These are phyloP conservation scores for Coenonympha arcania DNA, from an alignment of 2,888 invertebrate species.

Conservation along the genomic window DNA sequence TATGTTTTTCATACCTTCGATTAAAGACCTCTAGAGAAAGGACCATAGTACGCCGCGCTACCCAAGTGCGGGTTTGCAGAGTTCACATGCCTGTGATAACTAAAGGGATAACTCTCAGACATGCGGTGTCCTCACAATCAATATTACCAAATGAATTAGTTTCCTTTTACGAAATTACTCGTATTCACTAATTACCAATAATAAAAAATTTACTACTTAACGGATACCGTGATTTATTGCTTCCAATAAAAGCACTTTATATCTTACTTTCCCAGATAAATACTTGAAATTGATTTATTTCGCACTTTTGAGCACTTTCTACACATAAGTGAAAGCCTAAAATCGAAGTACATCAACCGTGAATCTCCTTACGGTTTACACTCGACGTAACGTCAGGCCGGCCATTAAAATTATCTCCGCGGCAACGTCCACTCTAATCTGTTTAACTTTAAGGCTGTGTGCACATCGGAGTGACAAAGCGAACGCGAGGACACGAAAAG, in stretches of 20 bases:
- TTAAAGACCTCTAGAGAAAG: too few relatives aligned
- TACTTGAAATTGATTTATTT: slow-evolving; percentile 20
- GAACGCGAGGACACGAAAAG: not conserved
- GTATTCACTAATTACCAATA: not conserved
- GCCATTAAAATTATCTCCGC: slow-evolving; percentile 57
- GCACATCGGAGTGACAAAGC: slow-evolving; percentile 6
- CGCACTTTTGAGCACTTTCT: slow-evolving; percentile 29
- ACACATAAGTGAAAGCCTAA: slow-evolving; percentile 46
- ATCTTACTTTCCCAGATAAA: slow-evolving; percentile 11
- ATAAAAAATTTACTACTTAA: slow-evolving; percentile 7
- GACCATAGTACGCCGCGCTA: too few relatives aligned
- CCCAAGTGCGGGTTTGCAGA: too few relatives aligned
- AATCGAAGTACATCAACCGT: slow-evolving; percentile 38
- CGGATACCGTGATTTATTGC: slow-evolving; percentile 1
- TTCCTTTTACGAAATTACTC: not conserved
- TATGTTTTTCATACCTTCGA: too few relatives aligned
- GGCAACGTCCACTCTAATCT: slow-evolving; percentile 60
- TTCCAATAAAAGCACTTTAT: slow-evolving; percentile 14
- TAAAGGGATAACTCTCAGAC: too few relatives aligned
- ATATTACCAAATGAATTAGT: too few relatives aligned
- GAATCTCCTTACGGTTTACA: slow-evolving; percentile 40
- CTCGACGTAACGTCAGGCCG: slow-evolving; percentile 44
- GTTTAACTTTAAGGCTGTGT: slow-evolving; percentile 30
- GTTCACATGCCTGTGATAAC: too few relatives aligned
- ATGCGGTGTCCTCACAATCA: too few relatives aligned